A percentile compares a stretch with the other conserved stretches of the same genome.
phyloP scores from a whole-genome alignment of 2,797 vertebrate genomes.

The Heliangelus exortis region DNA sequence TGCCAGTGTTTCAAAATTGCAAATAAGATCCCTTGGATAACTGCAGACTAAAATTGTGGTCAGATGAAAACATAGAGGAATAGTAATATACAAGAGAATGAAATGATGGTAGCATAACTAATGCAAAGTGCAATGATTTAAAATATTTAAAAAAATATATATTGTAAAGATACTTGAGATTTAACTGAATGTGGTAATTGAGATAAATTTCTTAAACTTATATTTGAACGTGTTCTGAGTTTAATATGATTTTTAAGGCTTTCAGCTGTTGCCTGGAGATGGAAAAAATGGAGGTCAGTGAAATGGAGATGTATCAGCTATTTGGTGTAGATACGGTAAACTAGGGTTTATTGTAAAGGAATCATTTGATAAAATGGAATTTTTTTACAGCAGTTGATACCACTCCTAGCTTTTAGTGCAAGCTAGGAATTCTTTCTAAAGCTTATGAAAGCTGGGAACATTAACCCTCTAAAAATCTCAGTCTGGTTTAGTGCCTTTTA shows the following conservation, averaged over 20 bases:
- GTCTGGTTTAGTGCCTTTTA: neutral
- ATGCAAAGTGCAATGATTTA: neutral
- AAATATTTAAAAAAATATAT: neutral
- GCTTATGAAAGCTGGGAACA: neutral
- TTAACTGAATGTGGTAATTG: neutral
- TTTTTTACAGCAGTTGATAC: neutral
- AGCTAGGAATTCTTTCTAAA: neutral
- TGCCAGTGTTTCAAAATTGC: neutral
- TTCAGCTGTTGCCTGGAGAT: neutral
- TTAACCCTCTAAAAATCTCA: neutral
- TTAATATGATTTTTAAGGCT: neutral
- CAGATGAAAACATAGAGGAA: neutral
- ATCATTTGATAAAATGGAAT: neutral
- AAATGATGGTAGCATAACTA: neutral
- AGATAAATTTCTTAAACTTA: neutral
- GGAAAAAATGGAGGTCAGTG: neutral
- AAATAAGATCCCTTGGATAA: neutral
- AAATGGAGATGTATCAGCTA: neutral
- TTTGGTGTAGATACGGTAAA: neutral
- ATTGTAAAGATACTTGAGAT: neutral
- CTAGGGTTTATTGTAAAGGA: neutral
- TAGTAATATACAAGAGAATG: neutral
- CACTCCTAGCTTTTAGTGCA: neutral
- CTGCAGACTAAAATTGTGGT: neutral
- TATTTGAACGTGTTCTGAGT: neutral